Evolutionary conservation across 2,888 invertebrate genomes (phyloP).

Genomic region (Sphaerophoria rueppellii): DNA sequence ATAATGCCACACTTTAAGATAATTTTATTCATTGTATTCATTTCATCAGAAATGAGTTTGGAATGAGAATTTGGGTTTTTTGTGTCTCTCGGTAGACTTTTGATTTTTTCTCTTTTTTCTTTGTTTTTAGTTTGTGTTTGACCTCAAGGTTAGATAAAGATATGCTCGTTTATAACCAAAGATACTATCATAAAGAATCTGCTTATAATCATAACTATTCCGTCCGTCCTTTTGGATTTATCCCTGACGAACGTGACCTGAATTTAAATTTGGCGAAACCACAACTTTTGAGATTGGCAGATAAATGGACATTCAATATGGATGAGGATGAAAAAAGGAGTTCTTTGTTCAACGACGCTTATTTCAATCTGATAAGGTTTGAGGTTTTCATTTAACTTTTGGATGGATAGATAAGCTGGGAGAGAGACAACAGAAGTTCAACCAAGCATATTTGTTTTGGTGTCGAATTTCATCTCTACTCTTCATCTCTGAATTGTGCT

Average conservation of each 20-base stretch:
- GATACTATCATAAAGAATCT: background rate
- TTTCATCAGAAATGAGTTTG: background rate
- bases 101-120: background rate
- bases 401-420: background rate
- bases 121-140: conserved; percentile 16
- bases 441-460: conserved; percentile 5
- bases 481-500: too few relatives aligned
- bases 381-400: conserved; percentile 23
- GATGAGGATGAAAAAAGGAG: background rate
- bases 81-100: conserved; percentile 1
- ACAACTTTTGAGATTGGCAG: background rate
- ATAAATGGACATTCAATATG: conserved; percentile 24
- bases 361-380: conserved; percentile 27
- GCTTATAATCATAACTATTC: conserved; percentile 34
- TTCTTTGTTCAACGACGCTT: background rate
- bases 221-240: conserved; percentile 1
- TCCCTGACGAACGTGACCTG: conserved; percentile 31
- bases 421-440: conserved; percentile 12
- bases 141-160: conserved; percentile 6
- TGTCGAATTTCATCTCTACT: background rate
- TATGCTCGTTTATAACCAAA: background rate
- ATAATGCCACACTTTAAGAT: conserved; percentile 10
- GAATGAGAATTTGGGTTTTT: conserved; percentile 6
- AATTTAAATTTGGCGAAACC: conserved; percentile 1
- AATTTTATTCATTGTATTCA: conserved; percentile 32